A percentile compares a stretch with the other conserved stretches of the same genome.
phyloP scores from a whole-genome alignment of 1,140 invertebrate genomes.

The Akabosia matsudoensis region DNA sequence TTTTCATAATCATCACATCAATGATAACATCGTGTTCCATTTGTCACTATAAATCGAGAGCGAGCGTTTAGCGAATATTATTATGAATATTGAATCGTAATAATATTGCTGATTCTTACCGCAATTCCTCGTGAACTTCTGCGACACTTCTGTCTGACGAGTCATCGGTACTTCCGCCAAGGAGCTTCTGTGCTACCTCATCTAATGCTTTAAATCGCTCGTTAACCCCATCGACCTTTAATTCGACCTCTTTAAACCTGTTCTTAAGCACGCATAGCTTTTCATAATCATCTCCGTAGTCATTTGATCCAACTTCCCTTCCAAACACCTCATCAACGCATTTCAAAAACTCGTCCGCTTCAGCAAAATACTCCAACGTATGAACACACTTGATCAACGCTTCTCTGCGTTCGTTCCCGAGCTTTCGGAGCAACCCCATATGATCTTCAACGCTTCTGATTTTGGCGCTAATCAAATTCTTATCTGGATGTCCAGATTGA shows the following conservation, averaged over 20 bases:
- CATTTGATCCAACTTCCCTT: slow-evolving; percentile 74
- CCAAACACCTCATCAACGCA: slow-evolving; percentile 90
- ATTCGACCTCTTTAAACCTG: slow-evolving; percentile 95
- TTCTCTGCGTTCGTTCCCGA: slow-evolving; percentile 74
- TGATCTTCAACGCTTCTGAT: slow-evolving; percentile 73
- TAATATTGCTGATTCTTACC: neutral
- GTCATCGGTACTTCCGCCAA: slow-evolving; percentile 49
- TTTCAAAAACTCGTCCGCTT: slow-evolving; percentile 79
- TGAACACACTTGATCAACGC: slow-evolving; percentile 86
- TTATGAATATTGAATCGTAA: neutral
- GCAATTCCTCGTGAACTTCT: neutral
- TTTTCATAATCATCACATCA: slow-evolving; percentile 96
- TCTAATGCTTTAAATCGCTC: slow-evolving; percentile 92
- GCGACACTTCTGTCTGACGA: neutral
- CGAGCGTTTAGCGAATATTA: neutral
- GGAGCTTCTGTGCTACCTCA: slow-evolving; percentile 81
- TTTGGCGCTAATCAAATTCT: slow-evolving; percentile 71
- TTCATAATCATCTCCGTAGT: slow-evolving; percentile 96
- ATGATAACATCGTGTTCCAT: slow-evolving; percentile 82
- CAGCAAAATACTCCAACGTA: slow-evolving; percentile 86
- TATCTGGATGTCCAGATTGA: slow-evolving; percentile 68
- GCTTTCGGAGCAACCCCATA: slow-evolving; percentile 73
- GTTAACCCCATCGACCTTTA: slow-evolving; percentile 82
- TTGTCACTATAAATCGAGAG: slow-evolving; percentile 59
- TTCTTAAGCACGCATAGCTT: slow-evolving; percentile 78